Evolutionary conservation across 1,140 invertebrate species (phyloP).

Genomic region (Eumeta japonica): DNA sequence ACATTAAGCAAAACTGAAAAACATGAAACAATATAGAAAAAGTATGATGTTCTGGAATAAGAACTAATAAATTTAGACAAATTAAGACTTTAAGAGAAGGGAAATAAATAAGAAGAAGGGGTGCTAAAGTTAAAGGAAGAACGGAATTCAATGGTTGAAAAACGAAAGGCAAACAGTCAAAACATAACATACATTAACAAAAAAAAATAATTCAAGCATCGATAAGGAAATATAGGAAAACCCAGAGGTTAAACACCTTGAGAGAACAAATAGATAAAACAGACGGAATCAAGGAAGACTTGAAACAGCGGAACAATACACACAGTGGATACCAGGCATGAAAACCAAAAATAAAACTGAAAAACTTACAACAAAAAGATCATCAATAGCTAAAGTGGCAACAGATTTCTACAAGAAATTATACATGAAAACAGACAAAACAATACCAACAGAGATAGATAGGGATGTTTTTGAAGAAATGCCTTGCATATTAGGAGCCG

Average conservation of each 20-base stretch:
- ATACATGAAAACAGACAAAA: slow-evolving; percentile 9
- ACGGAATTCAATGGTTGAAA: slow-evolving; percentile 12
- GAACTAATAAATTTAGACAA: slow-evolving; percentile 8
- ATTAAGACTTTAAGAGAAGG: slow-evolving; percentile 4
- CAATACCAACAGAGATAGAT: slow-evolving; percentile 3
- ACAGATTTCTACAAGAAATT: too few species aligned
- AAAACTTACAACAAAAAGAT: slow-evolving; percentile 9
- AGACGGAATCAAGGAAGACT: too few species aligned
- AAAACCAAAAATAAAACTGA: too few species aligned
- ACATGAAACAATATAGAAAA: too few species aligned
- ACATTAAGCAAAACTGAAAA: slow-evolving; percentile 7
- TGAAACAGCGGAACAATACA: slow-evolving; percentile 6
- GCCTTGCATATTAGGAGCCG: slow-evolving; percentile 11
- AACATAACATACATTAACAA: slow-evolving; percentile 17
- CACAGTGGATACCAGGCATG: too few species aligned
- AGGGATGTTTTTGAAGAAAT: slow-evolving; percentile 7
- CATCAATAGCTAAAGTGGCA: too few species aligned
- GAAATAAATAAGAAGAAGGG: slow-evolving; percentile 11
- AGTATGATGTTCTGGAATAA: slow-evolving; percentile 10
- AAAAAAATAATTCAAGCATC: too few species aligned
- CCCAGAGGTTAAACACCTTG: slow-evolving; percentile 14
- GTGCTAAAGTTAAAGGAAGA: slow-evolving; percentile 10
- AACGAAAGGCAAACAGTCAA: slow-evolving; percentile 12
- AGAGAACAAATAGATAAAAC: too few species aligned
- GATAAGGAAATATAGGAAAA: too few species aligned